These are phyloP conservation scores for Notiomystis cincta DNA, from an alignment of 2,113 vertebrate genomes.

Conservation along the genomic window DNA sequence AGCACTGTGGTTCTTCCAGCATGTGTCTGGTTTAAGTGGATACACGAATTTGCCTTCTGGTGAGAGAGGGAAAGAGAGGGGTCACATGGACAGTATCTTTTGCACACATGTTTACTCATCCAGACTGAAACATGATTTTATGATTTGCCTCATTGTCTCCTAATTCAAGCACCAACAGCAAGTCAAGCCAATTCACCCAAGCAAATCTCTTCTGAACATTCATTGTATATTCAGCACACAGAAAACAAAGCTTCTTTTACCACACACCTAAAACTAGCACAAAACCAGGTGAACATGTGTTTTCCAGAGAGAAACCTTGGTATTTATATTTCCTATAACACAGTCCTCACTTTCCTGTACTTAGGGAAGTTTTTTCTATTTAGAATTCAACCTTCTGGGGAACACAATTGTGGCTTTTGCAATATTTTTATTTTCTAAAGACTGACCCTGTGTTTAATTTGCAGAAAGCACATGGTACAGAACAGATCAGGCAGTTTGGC, in stretches of 20 bases:
- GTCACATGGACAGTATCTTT: background rate
- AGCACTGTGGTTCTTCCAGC: background rate
- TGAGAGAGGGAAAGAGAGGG: background rate
- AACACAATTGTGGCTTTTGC: background rate
- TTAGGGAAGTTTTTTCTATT: background rate
- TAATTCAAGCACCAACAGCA: conserved; percentile 6
- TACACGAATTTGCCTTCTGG: background rate
- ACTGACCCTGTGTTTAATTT: conserved; percentile 14
- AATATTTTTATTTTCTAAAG: conserved; percentile 29
- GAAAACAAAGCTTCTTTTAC: conserved; percentile 14
- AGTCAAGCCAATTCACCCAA: background rate
- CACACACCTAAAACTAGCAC: background rate
- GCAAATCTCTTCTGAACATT: background rate
- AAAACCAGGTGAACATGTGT: background rate
- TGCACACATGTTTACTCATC: background rate
- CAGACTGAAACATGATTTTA: background rate
- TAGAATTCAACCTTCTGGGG: background rate
- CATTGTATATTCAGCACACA: background rate
- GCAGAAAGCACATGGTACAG: background rate
- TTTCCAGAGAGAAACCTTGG: conserved; percentile 34
- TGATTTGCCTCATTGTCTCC: background rate
- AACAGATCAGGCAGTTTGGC: conserved; percentile 10
- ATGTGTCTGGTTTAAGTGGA: background rate
- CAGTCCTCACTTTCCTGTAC: conserved; percentile 2
- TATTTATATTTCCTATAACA: background rate